Evolutionary conservation across 2,113 vertebrate genomes (phyloP).

Genomic region (Pleuronectes platessa): DNA sequence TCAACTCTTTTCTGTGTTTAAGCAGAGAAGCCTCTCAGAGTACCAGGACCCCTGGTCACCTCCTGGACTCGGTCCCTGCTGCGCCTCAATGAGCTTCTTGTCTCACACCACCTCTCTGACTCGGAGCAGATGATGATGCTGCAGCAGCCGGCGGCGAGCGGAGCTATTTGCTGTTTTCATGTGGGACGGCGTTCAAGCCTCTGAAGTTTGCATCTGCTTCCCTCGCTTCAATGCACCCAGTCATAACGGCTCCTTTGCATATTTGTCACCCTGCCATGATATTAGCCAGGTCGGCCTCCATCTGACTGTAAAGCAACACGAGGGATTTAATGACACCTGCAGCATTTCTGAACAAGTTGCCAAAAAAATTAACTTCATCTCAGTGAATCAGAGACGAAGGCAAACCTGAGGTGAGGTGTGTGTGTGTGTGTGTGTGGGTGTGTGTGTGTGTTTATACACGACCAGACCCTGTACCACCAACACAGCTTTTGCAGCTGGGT

Average conservation of each 20-base stretch:
- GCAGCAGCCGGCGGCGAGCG: neutral
- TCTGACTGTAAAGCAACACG: neutral
- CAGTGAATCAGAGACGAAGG: neutral
- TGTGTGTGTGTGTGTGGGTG: slow-evolving; percentile 52
- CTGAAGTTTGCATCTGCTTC: neutral
- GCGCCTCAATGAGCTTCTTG: neutral
- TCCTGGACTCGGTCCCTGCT: neutral
- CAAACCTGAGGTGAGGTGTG: slow-evolving; percentile 51
- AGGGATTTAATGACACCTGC: neutral
- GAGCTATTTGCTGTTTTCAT: neutral
- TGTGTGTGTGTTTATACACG: slow-evolving; percentile 61
- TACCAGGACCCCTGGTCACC: neutral
- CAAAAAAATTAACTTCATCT: too few species aligned
- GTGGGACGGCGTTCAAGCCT: neutral
- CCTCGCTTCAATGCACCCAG: slow-evolving; percentile 6
- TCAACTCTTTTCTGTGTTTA: too few species aligned
- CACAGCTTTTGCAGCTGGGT: slow-evolving; percentile 69
- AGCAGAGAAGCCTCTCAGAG: too few species aligned
- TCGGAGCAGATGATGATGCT: neutral
- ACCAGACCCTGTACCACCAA: slow-evolving; percentile 59
- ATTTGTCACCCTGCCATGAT: slow-evolving; percentile 5
- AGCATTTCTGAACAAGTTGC: neutral
- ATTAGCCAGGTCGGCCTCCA: neutral
- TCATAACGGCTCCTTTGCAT: slow-evolving; percentile 11
- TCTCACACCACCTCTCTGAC: neutral